Base-by-base conservation (phyloP, 2,797 vertebrate genomes). In the Lutjanus campechanus region DNA sequence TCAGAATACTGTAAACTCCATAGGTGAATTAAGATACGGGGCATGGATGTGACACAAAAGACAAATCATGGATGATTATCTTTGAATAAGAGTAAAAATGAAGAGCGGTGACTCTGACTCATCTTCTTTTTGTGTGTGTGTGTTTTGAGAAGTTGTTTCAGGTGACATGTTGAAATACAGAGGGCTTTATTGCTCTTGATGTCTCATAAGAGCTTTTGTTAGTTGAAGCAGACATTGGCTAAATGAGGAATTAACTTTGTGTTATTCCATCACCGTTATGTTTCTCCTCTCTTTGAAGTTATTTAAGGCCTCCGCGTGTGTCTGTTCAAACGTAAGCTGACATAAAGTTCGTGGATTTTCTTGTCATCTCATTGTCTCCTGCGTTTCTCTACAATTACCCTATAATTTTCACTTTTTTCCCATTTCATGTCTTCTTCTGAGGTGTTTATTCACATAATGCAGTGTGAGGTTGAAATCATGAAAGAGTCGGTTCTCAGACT, bases 231-330 rank as follows among this genome's bases (percentile, higher is more conserved):
- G 69, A 77, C 44, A 9, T 77, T 56, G 64, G 78, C 49, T 76
- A 72, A 72, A 71, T 68, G 49, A 78, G 40, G 63, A 86, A 71
- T 77, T 75, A 72, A 77, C 69, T 51, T 8, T 2, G 17, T 58
- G 47, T 59, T 54, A 25, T 74, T 50, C 49, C 40, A 13, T 69
- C 69, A 43, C 13, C 64, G 25, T 61, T 61, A 70, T 51, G 49
- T 70, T 58, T 56, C 15, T 54, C 11, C 58, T 63, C 36, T 50
- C 77, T 81, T 77, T 75, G 66, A 86, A 77, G 66, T 74, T 72
- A 55, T 76, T 76, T 54, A 63, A 25, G 36, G 29, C n/a, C 10
- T 51, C 41, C 54, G 73, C 19, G 19, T 70, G 62, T 60, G n/a
- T 61, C 46, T 15, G 58, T 73, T 84, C 19, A 29, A 29, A 76